Base-by-base conservation (phyloP, 2,888 invertebrate genomes). In the Macrosoma leucophasiata region DNA sequence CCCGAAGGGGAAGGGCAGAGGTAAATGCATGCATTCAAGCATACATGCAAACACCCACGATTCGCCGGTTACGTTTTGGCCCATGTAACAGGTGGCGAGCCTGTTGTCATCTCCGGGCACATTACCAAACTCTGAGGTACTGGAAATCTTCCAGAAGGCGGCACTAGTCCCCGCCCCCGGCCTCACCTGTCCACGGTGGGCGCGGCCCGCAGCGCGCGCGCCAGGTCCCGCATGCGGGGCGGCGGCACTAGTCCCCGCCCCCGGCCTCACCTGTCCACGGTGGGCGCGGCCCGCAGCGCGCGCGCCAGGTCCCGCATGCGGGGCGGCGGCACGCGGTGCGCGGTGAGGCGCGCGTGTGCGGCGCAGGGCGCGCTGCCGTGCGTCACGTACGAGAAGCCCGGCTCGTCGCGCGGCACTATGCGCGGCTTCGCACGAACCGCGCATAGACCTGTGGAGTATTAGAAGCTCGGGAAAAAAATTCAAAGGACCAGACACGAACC, bases 351-450 rank as follows among this genome's bases (percentile, higher is more conserved):
- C 29, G 66, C 53, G 54, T 75, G 71, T 28, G 70, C 70, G 2
- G 43, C 47, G 57, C 81, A 79, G 4, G 51, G 43, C 13, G 47
- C 18, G 26, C 34, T 47, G 40, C 11, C 37, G 38, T 10, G 43
- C 9, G 58, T 52, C 29, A 39, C 42, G 65, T 88, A 89, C 51
- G 87, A 86, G 67, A 93, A 93, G 11, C 88, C 82, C 1, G 88
- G 75, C 68, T 90, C 88, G 71, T 91, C 89, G 15, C 84, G 79
- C 0, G 91, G 89, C 4, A 66, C 62, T 1, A 93, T 55, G 21
- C 87, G 86, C 0, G 91, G 89, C 2, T 75, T 71, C 0, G 90
- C 87, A 4, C 82, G 84, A 8, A 75, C 72, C 0, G 92, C 88
- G 56, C 91, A 91, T 39, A 91, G 85, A 13, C 87, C 88, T 86